Base-by-base conservation (phyloP, 2,888 invertebrate genomes). In the Buathra laborator region DNA sequence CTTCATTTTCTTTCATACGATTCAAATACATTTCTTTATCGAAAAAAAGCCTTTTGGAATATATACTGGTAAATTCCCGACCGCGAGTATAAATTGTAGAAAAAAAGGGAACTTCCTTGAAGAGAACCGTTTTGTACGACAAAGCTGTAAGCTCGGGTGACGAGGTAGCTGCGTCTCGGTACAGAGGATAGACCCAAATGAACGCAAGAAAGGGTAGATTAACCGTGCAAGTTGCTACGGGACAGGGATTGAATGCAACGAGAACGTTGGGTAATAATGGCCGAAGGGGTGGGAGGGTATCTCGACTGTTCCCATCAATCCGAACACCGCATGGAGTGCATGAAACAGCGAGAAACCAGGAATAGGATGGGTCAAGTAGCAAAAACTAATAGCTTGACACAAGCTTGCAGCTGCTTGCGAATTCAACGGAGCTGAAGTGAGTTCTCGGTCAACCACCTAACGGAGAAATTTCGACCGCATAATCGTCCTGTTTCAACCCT, bases 291-390 rank as follows among this genome's bases (percentile, higher is more conserved):
- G 59, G 29, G 24, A 24, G 19, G 59, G 24, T 12, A 68, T 77
- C 77, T 64, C 62, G 64, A 81, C 81, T 81, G 81, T 68, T 67
- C 59, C 67, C 81, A 84, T 84, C 84, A 81, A 77, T 81, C 53
- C 70, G 56, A 62, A 83, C 62, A 56, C 71, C 71, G 71, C 43
- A 46, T 53, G 24, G n/a, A 83, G 46, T 70, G 62, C 56, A 64
- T 44, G 74, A 62, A 37, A 56, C 46, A 53, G 43, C 43, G 46
- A 74, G 67, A n/a, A 29, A 29, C 19, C 16, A 32, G 74, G 7
- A 29, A 51, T 7, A 29, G 68, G 44, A 2, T 32, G 48, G 32
- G 51, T 32, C 75, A 51, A 43, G 29, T 44, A 51, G 53, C 67
- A 71, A 81, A 81, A 78, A 68, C 59, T 46, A 37, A 44, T 32